phyloP scores from a whole-genome alignment of 2,797 vertebrate genomes.

The Alectoris magna region DNA sequence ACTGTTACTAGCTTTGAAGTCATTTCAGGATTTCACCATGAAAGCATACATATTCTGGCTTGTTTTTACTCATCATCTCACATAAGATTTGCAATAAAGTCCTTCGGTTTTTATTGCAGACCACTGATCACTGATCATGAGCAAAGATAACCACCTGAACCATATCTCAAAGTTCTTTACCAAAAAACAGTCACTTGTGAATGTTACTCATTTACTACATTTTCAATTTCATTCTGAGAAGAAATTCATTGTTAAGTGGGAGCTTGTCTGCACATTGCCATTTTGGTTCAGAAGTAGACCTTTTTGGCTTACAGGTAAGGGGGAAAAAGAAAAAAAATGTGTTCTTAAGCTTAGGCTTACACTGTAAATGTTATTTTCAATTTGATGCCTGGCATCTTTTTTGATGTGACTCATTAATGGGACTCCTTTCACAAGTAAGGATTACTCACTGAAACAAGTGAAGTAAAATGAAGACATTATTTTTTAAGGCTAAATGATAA shows the following conservation, averaged over 20 bases:
- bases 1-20: background rate
- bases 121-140: background rate
- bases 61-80: background rate
- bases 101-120: background rate
- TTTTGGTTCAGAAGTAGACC: background rate
- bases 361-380: background rate
- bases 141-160: background rate
- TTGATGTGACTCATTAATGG: conserved; percentile 16
- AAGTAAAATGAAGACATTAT: conserved; percentile 48
- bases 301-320: background rate
- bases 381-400: background rate
- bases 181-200: background rate
- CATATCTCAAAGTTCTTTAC: background rate
- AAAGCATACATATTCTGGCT: background rate
- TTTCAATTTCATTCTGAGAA: background rate
- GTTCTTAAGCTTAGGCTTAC: background rate
- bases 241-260: background rate
- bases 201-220: background rate
- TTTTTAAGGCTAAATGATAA: conserved; percentile 46
- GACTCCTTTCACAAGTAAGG: background rate
- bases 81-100: background rate
- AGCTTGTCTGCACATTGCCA: background rate
- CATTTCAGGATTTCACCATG: background rate
- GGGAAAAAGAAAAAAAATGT: background rate
- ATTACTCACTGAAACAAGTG: conserved; percentile 43